Percentiles rank a stretch among this genome's conserved stretches.
phyloP scores from a whole-genome alignment of 2,797 vertebrate genomes.

The Epinephelus awoara region DNA sequence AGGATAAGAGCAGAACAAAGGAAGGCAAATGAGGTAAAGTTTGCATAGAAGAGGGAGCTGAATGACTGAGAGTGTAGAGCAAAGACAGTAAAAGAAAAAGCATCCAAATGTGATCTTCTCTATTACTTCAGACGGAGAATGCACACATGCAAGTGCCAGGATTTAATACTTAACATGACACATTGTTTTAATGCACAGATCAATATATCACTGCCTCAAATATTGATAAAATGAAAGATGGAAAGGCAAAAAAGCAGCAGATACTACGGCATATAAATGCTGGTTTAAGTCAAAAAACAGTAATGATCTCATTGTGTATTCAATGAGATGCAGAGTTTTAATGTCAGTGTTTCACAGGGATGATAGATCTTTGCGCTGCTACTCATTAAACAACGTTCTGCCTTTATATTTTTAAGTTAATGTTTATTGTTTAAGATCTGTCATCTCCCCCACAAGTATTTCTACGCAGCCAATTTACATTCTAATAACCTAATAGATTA shows the following conservation, averaged over 20 bases:
- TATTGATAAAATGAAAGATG: conserved; percentile 23
- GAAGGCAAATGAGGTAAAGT: conserved; percentile 62
- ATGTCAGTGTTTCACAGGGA: conserved; percentile 60
- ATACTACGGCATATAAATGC: conserved; percentile 2
- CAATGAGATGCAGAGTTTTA: conserved; percentile 55
- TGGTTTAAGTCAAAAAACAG: conserved; percentile 20
- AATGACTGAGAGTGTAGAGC: conserved; percentile 51
- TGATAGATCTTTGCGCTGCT: conserved; percentile 63
- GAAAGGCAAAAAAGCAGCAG: conserved; percentile 9
- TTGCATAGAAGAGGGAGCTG: conserved; percentile 59
- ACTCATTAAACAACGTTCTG: conserved; percentile 56
- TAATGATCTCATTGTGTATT: conserved; percentile 49
- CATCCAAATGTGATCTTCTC: conserved; percentile 50
- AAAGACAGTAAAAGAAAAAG: conserved; percentile 31
- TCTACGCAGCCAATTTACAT: conserved; percentile 64
- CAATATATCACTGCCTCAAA: conserved; percentile 25
- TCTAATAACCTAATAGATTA: conserved; percentile 70
- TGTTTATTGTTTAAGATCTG: conserved; percentile 56
- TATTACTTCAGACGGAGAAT: conserved; percentile 48
- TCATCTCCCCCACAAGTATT: conserved; percentile 42
- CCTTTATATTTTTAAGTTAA: conserved; percentile 61
- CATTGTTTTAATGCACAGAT: conserved; percentile 42
- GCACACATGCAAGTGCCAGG: conserved; percentile 26
- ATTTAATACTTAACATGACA: conserved; percentile 47
- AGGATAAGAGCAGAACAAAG: conserved; percentile 67